Percentiles rank a stretch among this genome's conserved stretches.
phyloP scores from a whole-genome alignment of 2,797 vertebrate species.

The Scleropages formosus region DNA sequence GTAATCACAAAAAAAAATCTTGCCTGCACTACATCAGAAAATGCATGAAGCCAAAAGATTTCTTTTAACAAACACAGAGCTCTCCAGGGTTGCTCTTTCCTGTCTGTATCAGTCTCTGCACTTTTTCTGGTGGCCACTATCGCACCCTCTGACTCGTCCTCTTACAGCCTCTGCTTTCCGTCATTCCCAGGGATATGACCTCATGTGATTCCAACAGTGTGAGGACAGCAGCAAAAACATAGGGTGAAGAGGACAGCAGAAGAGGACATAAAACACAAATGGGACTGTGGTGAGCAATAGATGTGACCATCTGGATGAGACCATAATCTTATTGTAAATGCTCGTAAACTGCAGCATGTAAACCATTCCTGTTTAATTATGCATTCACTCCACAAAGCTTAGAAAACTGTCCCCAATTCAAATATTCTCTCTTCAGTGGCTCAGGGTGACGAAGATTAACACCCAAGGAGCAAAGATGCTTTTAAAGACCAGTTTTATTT shows the following conservation, averaged over 20 bases:
- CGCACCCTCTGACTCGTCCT: not conserved
- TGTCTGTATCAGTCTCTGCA: not conserved
- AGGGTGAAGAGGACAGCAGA: not conserved
- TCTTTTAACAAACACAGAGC: not conserved
- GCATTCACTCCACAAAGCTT: too few species aligned
- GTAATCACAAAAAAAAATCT: not conserved
- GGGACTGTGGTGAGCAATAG: too few species aligned
- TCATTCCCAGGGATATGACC: not conserved
- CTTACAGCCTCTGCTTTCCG: not conserved
- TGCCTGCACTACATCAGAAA: not conserved
- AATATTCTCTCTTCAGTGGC: not conserved
- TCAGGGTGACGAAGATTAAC: not conserved
- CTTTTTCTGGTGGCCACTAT: not conserved
- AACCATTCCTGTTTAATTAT: too few species aligned
- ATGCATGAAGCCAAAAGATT: not conserved
- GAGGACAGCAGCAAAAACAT: not conserved
- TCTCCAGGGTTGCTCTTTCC: slow-evolving; percentile 6
- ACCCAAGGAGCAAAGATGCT: not conserved
- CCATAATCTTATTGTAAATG: too few species aligned
- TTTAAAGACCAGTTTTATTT: not conserved
- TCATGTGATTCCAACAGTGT: too few species aligned
- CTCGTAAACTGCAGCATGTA: too few species aligned
- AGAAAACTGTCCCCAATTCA: not conserved
- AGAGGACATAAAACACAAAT: too few species aligned
- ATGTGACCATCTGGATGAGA: too few species aligned